These are phyloP conservation scores for Meliscaeva auricollis DNA, from an alignment of 2,888 invertebrate genomes.

Conservation along the genomic window DNA sequence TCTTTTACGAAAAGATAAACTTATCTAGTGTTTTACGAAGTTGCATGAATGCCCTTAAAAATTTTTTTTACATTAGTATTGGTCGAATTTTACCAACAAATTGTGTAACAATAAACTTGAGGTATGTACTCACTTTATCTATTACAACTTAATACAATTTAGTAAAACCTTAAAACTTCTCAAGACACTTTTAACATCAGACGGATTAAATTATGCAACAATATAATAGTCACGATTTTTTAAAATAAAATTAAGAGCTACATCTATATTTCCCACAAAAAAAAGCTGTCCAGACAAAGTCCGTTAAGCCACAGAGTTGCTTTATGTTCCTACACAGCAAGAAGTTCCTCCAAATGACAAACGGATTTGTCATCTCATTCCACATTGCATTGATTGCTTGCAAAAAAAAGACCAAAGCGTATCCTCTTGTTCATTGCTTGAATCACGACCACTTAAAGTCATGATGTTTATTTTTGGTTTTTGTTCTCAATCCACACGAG, in stretches of 20 bases:
- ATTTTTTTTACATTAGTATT: too few species aligned
- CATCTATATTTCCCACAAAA: neutral
- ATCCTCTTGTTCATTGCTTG: conserved; percentile 2
- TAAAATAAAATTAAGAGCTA: neutral
- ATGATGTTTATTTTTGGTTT: conserved; percentile 24
- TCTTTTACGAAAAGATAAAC: too few species aligned
- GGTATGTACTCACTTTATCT: too few species aligned
- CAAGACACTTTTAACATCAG: neutral
- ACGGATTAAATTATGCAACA: conserved; percentile 14
- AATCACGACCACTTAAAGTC: conserved; percentile 19
- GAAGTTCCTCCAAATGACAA: conserved; percentile 11
- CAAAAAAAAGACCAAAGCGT: too few species aligned
- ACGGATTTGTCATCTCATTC: conserved; percentile 10
- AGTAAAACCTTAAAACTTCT: neutral
- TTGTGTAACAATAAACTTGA: too few species aligned
- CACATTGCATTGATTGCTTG: neutral
- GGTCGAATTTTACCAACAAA: too few species aligned
- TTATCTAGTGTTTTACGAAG: too few species aligned
- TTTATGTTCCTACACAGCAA: neutral
- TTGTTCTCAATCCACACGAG: neutral
- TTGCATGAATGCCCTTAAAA: too few species aligned
- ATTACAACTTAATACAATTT: neutral
- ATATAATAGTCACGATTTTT: neutral
- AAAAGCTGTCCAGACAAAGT: conserved; percentile 7
- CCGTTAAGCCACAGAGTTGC: neutral